Percentiles rank a stretch among this genome's conserved stretches.
Conservation (phyloP, 2,888 invertebrate genomes). For the Agonopterix subpropinquella region DNA sequence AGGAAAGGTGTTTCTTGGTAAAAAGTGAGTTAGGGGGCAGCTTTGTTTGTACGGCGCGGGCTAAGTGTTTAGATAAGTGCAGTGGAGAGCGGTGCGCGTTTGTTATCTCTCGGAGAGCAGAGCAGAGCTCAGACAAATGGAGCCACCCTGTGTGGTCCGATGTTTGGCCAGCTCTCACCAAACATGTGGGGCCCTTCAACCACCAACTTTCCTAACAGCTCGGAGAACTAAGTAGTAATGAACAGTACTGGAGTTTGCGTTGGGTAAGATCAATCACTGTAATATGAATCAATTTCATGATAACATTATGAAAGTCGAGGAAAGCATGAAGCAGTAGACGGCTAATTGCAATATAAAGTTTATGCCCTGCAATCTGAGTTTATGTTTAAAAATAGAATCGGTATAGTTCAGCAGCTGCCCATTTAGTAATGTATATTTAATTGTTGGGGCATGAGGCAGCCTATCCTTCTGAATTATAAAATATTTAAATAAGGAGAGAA, state of each 20-base stretch:
- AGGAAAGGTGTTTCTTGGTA: slow-evolving; percentile 64
- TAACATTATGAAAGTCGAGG: no score
- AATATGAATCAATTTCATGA: no score
- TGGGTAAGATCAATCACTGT: no score
- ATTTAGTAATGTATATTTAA: slow-evolving; percentile 26
- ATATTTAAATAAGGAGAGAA: slow-evolving; percentile 63
- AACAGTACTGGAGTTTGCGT: no score
- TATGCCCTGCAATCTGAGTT: no score
- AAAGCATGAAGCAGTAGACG: no score
- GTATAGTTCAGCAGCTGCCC: slow-evolving; percentile 3
- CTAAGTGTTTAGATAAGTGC: slow-evolving; percentile 75
- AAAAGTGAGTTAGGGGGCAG: slow-evolving; percentile 66
- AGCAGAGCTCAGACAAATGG: slow-evolving; percentile 62
- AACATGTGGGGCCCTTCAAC: slow-evolving; percentile 45
- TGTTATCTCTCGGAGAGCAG: slow-evolving; percentile 67
- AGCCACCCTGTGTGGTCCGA: slow-evolving; percentile 70
- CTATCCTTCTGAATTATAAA: slow-evolving; percentile 58
- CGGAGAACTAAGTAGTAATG: slow-evolving; percentile 1
- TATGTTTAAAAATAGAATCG: no score
- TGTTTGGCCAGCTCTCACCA: slow-evolving; percentile 56
- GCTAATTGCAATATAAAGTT: no score
- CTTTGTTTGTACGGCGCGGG: slow-evolving; percentile 69
- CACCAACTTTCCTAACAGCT: slow-evolving; percentile 33
- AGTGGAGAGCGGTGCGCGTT: slow-evolving; percentile 63
- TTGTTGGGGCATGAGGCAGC: slow-evolving; percentile 33